Conservation (phyloP, 2,113 vertebrate species). For the Orcinus orca region DNA sequence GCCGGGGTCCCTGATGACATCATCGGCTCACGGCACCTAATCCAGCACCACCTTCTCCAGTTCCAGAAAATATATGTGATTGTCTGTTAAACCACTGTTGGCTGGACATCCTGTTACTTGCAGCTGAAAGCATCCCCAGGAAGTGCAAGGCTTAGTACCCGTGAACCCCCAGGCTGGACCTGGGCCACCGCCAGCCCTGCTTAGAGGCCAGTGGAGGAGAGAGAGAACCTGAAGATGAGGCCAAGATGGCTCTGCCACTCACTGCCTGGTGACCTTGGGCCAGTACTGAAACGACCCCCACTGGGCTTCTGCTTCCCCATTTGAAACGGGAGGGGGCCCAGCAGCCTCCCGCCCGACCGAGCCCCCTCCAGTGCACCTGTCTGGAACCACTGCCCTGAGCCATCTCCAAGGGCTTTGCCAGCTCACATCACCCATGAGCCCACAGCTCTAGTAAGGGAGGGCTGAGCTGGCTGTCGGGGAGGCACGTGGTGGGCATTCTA, state of each 20-base stretch:
- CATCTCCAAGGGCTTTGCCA: background rate
- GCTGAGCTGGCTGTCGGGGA: no score
- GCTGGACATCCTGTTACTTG: background rate
- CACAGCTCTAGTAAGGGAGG: no score
- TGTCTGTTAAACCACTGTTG: background rate
- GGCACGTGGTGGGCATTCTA: background rate
- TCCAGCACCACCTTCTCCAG: background rate
- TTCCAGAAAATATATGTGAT: background rate
- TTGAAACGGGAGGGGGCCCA: background rate
- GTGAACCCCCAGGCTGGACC: background rate
- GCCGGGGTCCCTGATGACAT: no score
- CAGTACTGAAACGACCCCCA: background rate
- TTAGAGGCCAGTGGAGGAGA: background rate
- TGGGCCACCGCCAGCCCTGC: background rate
- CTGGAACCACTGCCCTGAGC: background rate
- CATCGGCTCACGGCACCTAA: no score
- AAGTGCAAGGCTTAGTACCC: background rate
- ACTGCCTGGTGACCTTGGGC: background rate
- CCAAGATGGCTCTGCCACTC: background rate
- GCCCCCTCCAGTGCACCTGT: rapidly evolving
- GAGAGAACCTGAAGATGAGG: background rate
- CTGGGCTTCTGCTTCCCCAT: background rate
- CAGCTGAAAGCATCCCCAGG: background rate
- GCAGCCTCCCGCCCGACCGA: rapidly evolving
- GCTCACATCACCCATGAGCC: background rate